A percentile compares a stretch with the other conserved stretches of the same genome.
These are phyloP conservation scores for Epinephelus awoara DNA, from an alignment of 2,797 vertebrate species.

Conservation along the genomic window DNA sequence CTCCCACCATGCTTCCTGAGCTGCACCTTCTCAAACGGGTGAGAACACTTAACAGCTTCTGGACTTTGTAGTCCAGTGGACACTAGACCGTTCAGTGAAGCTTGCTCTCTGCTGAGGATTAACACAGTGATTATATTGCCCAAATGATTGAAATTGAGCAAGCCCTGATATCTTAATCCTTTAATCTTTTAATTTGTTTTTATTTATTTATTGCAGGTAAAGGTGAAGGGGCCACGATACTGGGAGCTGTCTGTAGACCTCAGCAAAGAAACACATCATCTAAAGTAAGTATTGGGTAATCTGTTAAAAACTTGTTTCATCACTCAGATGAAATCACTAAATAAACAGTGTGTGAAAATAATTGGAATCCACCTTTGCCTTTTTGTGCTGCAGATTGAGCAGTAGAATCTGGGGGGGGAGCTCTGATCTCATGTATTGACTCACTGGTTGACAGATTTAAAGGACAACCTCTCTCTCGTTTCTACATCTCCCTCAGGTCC, in stretches of 20 bases:
- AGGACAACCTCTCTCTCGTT: not conserved
- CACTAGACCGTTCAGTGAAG: not conserved
- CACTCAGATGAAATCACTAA: not conserved
- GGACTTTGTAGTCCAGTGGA: not conserved
- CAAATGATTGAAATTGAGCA: not conserved
- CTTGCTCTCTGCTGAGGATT: not conserved
- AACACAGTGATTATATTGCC: too few species aligned
- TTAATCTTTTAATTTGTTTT: not conserved
- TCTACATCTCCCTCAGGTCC: conserved; percentile 82
- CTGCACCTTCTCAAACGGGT: conserved; percentile 96
- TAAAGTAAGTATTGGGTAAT: conserved; percentile 87
- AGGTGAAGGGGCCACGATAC: conserved; percentile 97
- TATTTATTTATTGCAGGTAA: conserved; percentile 85
- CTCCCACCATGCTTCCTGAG: conserved; percentile 95
- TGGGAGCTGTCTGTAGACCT: conserved; percentile 97
- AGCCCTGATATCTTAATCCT: not conserved
- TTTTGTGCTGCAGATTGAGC: not conserved
- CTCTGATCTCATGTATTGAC: not conserved
- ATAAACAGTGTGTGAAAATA: not conserved
- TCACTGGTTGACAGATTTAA: not conserved
- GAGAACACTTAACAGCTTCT: not conserved
- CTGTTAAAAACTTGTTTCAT: not conserved
- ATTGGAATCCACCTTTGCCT: not conserved
- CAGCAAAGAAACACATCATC: conserved; percentile 92
- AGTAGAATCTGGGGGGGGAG: not conserved